These are phyloP conservation scores for Elmis aenea DNA, from an alignment of 2,888 invertebrate species.

Conservation along the genomic window DNA sequence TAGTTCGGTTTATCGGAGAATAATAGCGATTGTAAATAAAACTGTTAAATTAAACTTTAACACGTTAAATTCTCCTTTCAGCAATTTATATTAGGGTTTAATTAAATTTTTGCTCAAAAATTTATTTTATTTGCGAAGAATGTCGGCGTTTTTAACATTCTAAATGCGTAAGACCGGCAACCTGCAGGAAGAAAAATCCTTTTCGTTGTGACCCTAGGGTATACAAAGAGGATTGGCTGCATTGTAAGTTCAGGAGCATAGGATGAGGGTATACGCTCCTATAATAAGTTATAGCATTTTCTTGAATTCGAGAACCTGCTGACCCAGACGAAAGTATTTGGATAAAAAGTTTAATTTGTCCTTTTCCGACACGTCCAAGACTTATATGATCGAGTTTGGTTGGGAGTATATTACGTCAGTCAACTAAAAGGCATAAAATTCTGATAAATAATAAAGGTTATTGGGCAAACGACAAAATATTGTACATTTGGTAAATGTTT, in stretches of 20 bases:
- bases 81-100: background rate
- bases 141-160: conserved; percentile 7
- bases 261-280: conserved; percentile 9
- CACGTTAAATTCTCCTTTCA: background rate
- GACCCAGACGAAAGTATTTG: conserved; percentile 5
- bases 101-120: background rate
- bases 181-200: conserved; percentile 15
- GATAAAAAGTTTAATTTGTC: too few species aligned
- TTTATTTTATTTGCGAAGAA: background rate
- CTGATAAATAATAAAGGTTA: too few species aligned
- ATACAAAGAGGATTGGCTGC: conserved; percentile 18
- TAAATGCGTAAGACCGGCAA: conserved; percentile 9
- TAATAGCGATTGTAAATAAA: background rate
- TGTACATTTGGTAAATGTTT: too few species aligned
- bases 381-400: too few species aligned
- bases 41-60: background rate
- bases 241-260: conserved; percentile 14
- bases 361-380: too few species aligned
- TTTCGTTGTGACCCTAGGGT: conserved; percentile 14
- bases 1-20: background rate
- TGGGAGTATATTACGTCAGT: too few species aligned
- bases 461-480: too few species aligned
- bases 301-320: conserved; percentile 4
- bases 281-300: conserved; percentile 7
- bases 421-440: too few species aligned